phyloP scores from a whole-genome alignment of 2,113 vertebrate genomes.

The Prinia subflava region DNA sequence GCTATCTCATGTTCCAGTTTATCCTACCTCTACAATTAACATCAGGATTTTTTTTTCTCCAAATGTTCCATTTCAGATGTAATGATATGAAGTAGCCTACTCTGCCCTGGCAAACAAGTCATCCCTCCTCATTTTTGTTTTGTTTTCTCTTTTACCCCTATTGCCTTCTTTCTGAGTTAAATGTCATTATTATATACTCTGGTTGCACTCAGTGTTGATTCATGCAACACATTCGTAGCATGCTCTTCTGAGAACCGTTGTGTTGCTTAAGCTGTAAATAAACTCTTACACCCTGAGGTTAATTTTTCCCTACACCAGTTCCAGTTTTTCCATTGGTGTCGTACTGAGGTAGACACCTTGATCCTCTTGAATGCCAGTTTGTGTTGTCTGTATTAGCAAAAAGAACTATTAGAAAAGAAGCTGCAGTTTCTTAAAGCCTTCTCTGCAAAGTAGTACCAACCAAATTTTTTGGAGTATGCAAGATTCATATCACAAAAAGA shows the following conservation, averaged over 20 bases:
- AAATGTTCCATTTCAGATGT: not conserved
- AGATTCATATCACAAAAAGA: not conserved
- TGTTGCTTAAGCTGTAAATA: not conserved
- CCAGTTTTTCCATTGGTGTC: not conserved
- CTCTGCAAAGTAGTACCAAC: not conserved
- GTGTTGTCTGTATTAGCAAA: not conserved
- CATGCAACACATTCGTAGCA: no score
- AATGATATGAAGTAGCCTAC: not conserved
- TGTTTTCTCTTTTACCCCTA: not conserved
- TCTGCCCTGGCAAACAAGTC: not conserved
- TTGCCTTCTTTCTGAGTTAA: not conserved
- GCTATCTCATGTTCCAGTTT: not conserved
- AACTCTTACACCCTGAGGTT: not conserved
- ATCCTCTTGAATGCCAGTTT: not conserved
- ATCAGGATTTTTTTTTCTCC: not conserved
- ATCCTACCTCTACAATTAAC: not conserved
- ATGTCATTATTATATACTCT: not conserved
- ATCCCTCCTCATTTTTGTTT: not conserved
- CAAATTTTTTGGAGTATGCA: not conserved
- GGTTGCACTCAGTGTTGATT: not conserved
- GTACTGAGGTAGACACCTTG: not conserved
- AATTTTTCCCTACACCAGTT: not conserved
- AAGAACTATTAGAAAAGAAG: not conserved
- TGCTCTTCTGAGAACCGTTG: not conserved
- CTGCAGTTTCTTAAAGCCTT: not conserved